A percentile compares a stretch with the other conserved stretches of the same genome.
Evolutionary conservation across 1,140 invertebrate species (phyloP).

Genomic region (Mylabris phalerata): DNA sequence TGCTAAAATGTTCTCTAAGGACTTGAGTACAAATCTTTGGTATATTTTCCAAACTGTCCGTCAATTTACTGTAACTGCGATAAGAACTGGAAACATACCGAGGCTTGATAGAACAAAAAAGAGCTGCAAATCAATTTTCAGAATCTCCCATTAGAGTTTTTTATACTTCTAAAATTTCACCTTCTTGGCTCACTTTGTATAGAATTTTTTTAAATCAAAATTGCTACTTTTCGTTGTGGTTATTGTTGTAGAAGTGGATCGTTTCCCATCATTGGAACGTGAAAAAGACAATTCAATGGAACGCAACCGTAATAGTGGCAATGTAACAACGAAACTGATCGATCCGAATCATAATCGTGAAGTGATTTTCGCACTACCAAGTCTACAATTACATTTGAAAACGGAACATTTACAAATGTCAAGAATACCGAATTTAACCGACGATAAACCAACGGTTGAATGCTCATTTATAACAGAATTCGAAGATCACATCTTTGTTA

Average conservation of each 20-base stretch:
- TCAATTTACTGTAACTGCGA: no score
- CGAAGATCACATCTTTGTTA: constrained; percentile 96
- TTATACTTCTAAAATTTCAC: not conserved
- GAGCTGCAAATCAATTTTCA: no score
- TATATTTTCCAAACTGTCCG: no score
- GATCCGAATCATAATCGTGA: constrained; percentile 86
- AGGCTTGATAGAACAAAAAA: no score
- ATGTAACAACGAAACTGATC: constrained; percentile 50
- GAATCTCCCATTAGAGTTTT: no score
- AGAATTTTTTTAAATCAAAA: not conserved
- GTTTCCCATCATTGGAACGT: constrained; percentile 79
- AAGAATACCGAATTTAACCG: constrained; percentile 63
- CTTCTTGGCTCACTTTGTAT: not conserved
- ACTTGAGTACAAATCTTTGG: no score
- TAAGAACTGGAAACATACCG: no score
- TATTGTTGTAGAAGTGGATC: constrained; percentile 66
- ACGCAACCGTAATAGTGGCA: constrained; percentile 36
- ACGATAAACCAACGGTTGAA: constrained; percentile 81
- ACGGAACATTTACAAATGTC: constrained; percentile 82
- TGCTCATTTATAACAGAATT: constrained; percentile 98
- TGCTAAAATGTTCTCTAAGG: no score
- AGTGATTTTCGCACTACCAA: constrained; percentile 91
- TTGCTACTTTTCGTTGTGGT: constrained; percentile 4
- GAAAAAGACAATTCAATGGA: constrained; percentile 52
- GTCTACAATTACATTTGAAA: constrained; percentile 85